Conservation (phyloP, 1,140 invertebrate species). For the Drosophila sechellia region DNA sequence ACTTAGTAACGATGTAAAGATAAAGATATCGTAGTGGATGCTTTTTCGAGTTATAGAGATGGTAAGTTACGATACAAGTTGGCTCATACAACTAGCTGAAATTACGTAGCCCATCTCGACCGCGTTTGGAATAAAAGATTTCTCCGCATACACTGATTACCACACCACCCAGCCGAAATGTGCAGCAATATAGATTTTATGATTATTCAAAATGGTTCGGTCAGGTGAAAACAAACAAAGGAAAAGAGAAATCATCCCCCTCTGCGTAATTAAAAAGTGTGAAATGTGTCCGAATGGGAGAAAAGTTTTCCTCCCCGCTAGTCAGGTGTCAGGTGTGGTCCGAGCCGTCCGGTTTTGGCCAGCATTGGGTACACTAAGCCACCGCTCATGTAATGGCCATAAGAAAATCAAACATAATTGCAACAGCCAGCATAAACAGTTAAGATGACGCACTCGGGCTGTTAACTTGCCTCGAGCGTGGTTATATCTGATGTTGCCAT, state of each 20-base stretch:
- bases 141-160: constrained; percentile 28
- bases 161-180: constrained; percentile 18
- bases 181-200: constrained; percentile 49
- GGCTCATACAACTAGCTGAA: too few relatives aligned
- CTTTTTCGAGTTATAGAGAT: too few relatives aligned
- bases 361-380: constrained; percentile 4
- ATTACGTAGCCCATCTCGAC: neutral
- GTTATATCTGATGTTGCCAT: constrained; percentile 34
- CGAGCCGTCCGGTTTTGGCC: constrained; percentile 21
- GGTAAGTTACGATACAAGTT: too few relatives aligned
- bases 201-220: constrained; percentile 42
- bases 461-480: constrained; percentile 8
- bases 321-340: constrained; percentile 32
- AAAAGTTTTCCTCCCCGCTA: constrained; percentile 10
- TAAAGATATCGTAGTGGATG: too few relatives aligned
- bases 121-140: constrained; percentile 6
- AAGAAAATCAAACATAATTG: constrained; percentile 49
- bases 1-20: too few relatives aligned
- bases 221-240: constrained; percentile 30
- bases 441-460: constrained; percentile 29
- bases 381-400: constrained; percentile 39
- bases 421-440: constrained; percentile 30
- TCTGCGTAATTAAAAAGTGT: constrained; percentile 49
- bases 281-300: constrained; percentile 29
- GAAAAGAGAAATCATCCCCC: constrained; percentile 43